Evolutionary conservation across 2,888 invertebrate genomes (phyloP).

Genomic region (Endomychus coccineus): DNA sequence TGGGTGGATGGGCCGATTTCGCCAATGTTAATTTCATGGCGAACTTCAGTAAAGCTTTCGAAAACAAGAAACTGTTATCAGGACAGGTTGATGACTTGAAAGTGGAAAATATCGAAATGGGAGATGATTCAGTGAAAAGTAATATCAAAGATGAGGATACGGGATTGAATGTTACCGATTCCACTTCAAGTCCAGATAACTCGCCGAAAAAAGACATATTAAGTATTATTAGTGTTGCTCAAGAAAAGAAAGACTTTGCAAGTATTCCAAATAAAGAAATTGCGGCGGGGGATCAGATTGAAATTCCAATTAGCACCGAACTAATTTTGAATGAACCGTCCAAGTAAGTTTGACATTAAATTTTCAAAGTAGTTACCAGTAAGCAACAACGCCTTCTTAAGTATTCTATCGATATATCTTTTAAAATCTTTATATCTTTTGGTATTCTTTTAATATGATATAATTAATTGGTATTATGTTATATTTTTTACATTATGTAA

Average conservation of each 20-base stretch:
- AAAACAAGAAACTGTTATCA: conserved; percentile 6
- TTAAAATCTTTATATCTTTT: too few relatives aligned
- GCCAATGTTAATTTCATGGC: conserved; percentile 35
- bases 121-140: conserved; percentile 15
- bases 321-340: conserved; percentile 10
- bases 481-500: too few relatives aligned
- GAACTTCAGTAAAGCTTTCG: conserved; percentile 25
- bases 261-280: conserved; percentile 17
- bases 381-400: too few relatives aligned
- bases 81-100: conserved; percentile 26
- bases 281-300: conserved; percentile 21
- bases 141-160: conserved; percentile 3
- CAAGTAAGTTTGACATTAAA: conserved; percentile 12
- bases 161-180: conserved; percentile 12
- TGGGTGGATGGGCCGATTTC: conserved; percentile 43
- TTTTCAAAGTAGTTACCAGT: too few relatives aligned
- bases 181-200: conserved; percentile 1
- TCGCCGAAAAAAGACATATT: too few relatives aligned
- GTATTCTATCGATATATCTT: too few relatives aligned
- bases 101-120: conserved; percentile 28
- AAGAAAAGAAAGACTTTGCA: conserved; percentile 8
- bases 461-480: too few relatives aligned
- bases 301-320: conserved; percentile 3
- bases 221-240: conserved; percentile 10
- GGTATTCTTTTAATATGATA: too few relatives aligned